phyloP scores from a whole-genome alignment of 1,140 invertebrate genomes.

The Drosophila quadrilineata region DNA sequence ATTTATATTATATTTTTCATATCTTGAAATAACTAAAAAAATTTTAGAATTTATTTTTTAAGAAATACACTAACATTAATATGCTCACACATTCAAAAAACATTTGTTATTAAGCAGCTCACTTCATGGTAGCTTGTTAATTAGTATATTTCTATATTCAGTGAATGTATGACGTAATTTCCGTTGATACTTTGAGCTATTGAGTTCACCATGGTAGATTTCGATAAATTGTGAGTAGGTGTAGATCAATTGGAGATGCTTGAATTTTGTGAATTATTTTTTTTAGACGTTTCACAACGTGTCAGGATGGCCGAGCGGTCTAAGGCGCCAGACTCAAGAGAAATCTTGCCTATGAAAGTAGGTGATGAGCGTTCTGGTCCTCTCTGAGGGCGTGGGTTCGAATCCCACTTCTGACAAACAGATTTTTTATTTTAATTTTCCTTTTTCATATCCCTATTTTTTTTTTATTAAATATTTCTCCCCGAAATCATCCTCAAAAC shows the following conservation, averaged over 20 bases:
- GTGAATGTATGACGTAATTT: too few species aligned
- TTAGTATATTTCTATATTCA: too few species aligned
- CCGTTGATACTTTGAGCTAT: too few species aligned
- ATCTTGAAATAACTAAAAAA: too few species aligned
- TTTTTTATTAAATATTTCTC: not conserved
- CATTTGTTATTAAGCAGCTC: too few species aligned
- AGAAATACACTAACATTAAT: too few species aligned
- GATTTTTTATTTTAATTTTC: constrained; percentile 77
- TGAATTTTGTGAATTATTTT: not conserved
- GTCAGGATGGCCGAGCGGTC: constrained; percentile 87
- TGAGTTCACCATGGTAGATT: too few species aligned
- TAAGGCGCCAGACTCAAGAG: constrained; percentile 88
- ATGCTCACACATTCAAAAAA: too few species aligned
- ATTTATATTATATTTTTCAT: too few species aligned
- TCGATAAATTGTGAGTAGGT: not conserved
- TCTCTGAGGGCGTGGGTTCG: constrained; percentile 93
- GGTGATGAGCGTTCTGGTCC: constrained; percentile 86
- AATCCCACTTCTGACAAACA: constrained; percentile 92
- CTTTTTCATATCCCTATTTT: not conserved
- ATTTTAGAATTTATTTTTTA: too few species aligned
- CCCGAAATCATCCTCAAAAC: too few species aligned
- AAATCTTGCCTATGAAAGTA: constrained; percentile 51
- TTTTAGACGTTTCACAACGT: not conserved
- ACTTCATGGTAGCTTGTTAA: too few species aligned
- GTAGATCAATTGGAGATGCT: not conserved